A percentile compares a stretch with the other conserved stretches of the same genome.
Evolutionary conservation across 2,888 invertebrate genomes (phyloP).

Genomic region (Norana najaformis): DNA sequence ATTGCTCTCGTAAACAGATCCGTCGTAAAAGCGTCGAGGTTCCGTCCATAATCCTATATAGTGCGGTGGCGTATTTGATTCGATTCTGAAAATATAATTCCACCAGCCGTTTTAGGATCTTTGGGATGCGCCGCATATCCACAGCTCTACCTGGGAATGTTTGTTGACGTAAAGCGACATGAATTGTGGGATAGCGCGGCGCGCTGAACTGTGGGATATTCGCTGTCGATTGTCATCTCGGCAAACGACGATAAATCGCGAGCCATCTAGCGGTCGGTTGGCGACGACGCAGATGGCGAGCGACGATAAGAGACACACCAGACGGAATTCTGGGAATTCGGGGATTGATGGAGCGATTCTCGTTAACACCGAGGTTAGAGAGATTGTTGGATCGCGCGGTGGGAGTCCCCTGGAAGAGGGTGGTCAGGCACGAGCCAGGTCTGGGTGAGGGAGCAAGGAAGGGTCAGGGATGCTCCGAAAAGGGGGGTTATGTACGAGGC

Average conservation of each 20-base stretch:
- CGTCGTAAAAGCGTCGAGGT: no score
- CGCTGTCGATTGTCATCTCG: not conserved
- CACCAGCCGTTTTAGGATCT: conserved; percentile 13
- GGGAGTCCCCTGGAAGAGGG: not conserved
- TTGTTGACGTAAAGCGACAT: not conserved
- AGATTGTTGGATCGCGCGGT: not conserved
- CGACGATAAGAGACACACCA: conserved; percentile 5
- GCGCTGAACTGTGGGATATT: conserved; percentile 4
- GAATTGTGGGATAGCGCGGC: conserved; percentile 13
- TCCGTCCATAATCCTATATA: not conserved
- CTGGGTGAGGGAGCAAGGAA: not conserved
- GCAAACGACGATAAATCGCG: not conserved
- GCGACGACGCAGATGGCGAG: not conserved
- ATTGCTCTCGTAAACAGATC: not conserved
- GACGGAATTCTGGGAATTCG: conserved; percentile 13
- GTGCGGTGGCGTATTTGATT: not conserved
- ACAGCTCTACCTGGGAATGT: not conserved
- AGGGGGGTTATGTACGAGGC: no score
- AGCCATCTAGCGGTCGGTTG: not conserved
- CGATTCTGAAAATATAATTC: not conserved
- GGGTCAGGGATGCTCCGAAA: no score
- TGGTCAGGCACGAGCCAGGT: not conserved
- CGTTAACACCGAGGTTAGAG: not conserved
- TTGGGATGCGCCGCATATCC: not conserved
- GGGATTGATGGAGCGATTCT: not conserved